These are phyloP conservation scores for Anoplolepis gracilipes DNA, from an alignment of 1,140 invertebrate species.

Conservation along the genomic window DNA sequence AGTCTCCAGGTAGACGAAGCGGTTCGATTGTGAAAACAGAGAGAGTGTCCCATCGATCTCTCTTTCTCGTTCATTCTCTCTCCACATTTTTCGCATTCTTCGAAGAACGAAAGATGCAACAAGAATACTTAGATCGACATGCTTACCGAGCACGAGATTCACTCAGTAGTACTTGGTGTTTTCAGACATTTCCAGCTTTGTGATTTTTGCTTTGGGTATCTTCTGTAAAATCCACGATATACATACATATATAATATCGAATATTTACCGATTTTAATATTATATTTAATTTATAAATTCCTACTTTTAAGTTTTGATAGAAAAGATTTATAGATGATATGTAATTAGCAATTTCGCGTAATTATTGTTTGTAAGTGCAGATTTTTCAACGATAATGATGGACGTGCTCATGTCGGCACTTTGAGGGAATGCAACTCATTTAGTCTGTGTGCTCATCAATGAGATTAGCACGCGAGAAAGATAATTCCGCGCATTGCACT, in stretches of 20 bases:
- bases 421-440: slow-evolving; percentile 33
- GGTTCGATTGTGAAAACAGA: slow-evolving; percentile 58
- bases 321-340: not conserved
- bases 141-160: slow-evolving; percentile 32
- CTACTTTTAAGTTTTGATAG: not conserved
- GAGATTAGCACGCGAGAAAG: not conserved
- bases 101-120: slow-evolving; percentile 75
- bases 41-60: slow-evolving; percentile 55
- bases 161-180: slow-evolving; percentile 21
- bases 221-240: not conserved
- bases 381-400: not conserved
- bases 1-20: slow-evolving; percentile 55
- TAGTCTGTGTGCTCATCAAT: not conserved
- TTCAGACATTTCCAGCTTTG: slow-evolving; percentile 9
- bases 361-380: slow-evolving; percentile 2
- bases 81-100: slow-evolving; percentile 80
- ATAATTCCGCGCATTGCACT: not conserved
- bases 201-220: not conserved
- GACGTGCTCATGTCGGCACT: not conserved
- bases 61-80: slow-evolving; percentile 67
- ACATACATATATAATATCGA: too few relatives aligned
- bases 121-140: slow-evolving; percentile 73
- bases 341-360: not conserved
- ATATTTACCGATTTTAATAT: not conserved
- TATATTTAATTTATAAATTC: not conserved